These are phyloP conservation scores for Phylloscopus trochiloides DNA, from an alignment of 2,113 vertebrate genomes.

Conservation along the genomic window DNA sequence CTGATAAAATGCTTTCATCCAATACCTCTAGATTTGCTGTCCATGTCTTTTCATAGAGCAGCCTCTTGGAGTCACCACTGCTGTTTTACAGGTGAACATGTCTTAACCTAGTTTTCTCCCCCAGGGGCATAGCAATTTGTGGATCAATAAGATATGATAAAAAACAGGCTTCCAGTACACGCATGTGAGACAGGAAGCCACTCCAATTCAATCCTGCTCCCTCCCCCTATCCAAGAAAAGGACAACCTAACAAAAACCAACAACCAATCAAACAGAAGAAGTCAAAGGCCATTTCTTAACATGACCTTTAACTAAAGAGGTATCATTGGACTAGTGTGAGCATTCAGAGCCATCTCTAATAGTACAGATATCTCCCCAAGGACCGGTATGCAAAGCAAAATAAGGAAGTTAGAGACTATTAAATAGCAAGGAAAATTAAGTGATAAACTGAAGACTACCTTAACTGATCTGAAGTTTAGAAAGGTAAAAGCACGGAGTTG, in stretches of 20 bases:
- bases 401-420: not conserved
- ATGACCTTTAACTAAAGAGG: not conserved
- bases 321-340: not conserved
- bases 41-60: slow-evolving; percentile 35
- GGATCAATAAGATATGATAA: not conserved
- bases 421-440: not conserved
- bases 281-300: not conserved
- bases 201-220: not conserved
- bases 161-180: not conserved
- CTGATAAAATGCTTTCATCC: not conserved
- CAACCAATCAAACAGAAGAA: not conserved
- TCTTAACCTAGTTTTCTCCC: not conserved
- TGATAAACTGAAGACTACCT: not conserved
- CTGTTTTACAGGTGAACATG: not conserved
- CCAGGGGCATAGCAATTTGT: not conserved
- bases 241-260: not conserved
- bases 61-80: slow-evolving; percentile 26
- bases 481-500: not conserved
- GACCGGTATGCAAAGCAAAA: not conserved
- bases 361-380: not conserved
- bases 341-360: not conserved
- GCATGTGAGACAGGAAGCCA: not conserved
- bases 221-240: accelerated
- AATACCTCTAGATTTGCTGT: not conserved
- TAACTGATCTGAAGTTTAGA: not conserved